Evolutionary conservation across 2,888 invertebrate species (phyloP).

Genomic region (Heliothis peltigera): DNA sequence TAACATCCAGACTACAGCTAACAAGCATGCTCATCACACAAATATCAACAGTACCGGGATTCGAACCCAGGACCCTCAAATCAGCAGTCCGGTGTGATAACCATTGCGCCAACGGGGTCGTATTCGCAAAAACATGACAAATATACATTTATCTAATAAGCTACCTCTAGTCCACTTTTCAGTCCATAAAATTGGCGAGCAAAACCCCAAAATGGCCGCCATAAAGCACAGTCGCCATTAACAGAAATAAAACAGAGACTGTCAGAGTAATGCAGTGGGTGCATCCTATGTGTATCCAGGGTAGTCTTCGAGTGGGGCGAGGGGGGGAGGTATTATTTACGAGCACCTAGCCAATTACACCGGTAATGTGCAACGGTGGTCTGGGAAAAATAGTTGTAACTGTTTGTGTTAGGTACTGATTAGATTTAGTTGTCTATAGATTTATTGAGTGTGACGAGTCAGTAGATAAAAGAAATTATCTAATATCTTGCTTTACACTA

Average conservation of each 20-base stretch:
- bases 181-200: conserved; percentile 25
- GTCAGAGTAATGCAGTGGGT: conserved; percentile 53
- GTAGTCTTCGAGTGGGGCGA: conserved; percentile 18
- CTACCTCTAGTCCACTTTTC: conserved; percentile 8
- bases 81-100: too few species aligned
- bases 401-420: conserved; percentile 56
- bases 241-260: conserved; percentile 59
- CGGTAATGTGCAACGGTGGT: conserved; percentile 74
- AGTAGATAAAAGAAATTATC: neutral
- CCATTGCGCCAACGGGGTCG: too few species aligned
- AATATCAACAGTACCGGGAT: too few species aligned
- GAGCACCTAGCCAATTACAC: conserved; percentile 74
- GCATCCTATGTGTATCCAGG: conserved; percentile 54
- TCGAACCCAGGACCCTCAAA: too few species aligned
- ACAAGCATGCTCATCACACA: too few species aligned
- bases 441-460: conserved; percentile 11
- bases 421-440: conserved; percentile 54
- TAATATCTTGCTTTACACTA: neutral
- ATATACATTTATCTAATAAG: neutral
- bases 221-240: conserved; percentile 52
- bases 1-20: too few species aligned
- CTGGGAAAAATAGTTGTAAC: conserved; percentile 56
- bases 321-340: conserved; percentile 69
- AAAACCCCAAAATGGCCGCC: conserved; percentile 37
- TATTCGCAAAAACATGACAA: too few species aligned